Evolutionary conservation across 2,888 invertebrate genomes (phyloP).

Genomic region (Latrodectus hesperus): DNA sequence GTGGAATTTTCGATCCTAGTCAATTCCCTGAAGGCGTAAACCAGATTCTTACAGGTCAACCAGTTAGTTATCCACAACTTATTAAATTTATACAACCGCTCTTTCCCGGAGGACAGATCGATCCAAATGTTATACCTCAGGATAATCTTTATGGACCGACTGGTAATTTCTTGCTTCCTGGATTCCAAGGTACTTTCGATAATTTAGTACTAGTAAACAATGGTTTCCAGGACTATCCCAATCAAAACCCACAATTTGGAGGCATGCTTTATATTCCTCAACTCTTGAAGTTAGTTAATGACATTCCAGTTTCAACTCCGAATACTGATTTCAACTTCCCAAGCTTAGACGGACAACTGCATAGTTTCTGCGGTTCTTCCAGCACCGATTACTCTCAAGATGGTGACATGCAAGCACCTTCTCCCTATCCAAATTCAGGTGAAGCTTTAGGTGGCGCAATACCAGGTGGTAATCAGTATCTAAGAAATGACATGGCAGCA

Average conservation of each 20-base stretch:
- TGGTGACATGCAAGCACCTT: background rate
- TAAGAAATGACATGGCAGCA: too few relatives aligned
- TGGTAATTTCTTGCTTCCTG: conserved; percentile 12
- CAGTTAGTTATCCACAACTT: conserved; percentile 18
- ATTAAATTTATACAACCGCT: conserved; percentile 9
- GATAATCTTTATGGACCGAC: background rate
- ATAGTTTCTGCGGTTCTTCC: background rate
- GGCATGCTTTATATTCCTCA: conserved; percentile 34
- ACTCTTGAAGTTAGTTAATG: conserved; percentile 13
- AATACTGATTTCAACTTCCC: conserved; percentile 9
- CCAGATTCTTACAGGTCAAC: background rate
- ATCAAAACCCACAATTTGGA: conserved; percentile 1
- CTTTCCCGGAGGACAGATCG: conserved; percentile 16
- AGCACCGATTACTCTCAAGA: conserved; percentile 23
- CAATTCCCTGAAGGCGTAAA: background rate
- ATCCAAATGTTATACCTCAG: conserved; percentile 12
- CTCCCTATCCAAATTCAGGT: background rate
- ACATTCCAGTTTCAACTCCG: background rate
- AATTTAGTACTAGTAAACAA: background rate
- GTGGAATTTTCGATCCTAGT: conserved; percentile 17
- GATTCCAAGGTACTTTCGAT: conserved; percentile 15
- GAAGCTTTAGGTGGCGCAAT: background rate
- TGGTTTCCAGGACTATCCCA: background rate
- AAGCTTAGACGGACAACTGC: conserved; percentile 15
- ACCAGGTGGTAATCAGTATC: background rate